A percentile compares a stretch with the other conserved stretches of the same genome.
Evolutionary conservation across 2,797 vertebrate species (phyloP).

Genomic region (Peromyscus eremicus): DNA sequence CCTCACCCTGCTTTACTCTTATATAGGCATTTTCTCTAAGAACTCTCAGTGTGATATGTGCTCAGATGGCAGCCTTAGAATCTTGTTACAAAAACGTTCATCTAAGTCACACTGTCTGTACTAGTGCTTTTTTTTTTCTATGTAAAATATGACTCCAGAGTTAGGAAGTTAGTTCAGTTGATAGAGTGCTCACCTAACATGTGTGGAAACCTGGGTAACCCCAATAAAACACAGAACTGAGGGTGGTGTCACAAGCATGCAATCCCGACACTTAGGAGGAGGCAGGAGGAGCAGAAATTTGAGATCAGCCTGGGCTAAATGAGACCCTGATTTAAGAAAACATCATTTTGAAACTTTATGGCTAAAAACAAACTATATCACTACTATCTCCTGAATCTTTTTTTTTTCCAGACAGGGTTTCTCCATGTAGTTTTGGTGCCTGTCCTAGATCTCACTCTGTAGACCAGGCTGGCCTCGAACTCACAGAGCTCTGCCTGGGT

Average conservation of each 20-base stretch:
- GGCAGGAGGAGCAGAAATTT: not conserved
- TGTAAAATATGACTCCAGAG: not conserved
- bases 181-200: not conserved
- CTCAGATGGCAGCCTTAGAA: not conserved
- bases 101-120: not conserved
- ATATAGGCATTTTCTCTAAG: not conserved
- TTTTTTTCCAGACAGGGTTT: no score
- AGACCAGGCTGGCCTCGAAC: no score
- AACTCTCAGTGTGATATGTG: accelerated
- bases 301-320: not conserved
- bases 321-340: not conserved
- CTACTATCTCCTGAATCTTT: not conserved
- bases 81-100: not conserved
- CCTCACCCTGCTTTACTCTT: not conserved
- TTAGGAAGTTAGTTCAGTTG: not conserved
- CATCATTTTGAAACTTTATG: not conserved
- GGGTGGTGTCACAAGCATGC: not conserved
- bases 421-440: no score
- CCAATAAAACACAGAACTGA: not conserved
- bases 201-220: no score
- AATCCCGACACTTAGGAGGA: not conserved
- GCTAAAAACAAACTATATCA: not conserved
- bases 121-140: not conserved
- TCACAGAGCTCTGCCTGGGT: no score
- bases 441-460: no score